Percentiles rank a stretch among this genome's conserved stretches.
Evolutionary conservation across 2,113 vertebrate species (phyloP).

Genomic region (Micronisus gabar): DNA sequence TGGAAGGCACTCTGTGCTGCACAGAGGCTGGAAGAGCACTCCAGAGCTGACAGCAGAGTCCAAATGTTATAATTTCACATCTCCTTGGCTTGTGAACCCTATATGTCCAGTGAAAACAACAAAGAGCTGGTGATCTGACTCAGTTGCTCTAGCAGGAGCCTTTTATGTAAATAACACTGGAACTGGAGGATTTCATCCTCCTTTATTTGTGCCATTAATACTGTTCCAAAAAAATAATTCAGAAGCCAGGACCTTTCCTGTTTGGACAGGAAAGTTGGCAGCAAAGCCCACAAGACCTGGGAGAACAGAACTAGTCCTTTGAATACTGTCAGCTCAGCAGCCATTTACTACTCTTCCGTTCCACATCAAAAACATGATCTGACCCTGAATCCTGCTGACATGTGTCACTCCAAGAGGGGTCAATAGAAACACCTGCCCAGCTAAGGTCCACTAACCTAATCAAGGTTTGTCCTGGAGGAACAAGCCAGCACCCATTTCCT

Average conservation of each 20-base stretch:
- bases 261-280: background rate
- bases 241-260: background rate
- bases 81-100: background rate
- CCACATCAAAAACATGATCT: background rate
- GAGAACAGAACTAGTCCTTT: background rate
- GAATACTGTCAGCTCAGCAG: background rate
- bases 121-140: background rate
- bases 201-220: background rate
- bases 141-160: background rate
- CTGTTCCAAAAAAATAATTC: background rate
- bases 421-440: background rate
- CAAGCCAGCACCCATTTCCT: background rate
- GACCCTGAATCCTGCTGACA: background rate
- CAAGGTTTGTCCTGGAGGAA: background rate
- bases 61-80: background rate
- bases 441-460: background rate
- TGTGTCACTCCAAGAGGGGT: background rate
- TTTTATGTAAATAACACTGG: background rate
- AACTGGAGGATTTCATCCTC: background rate
- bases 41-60: background rate
- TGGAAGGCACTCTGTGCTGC: background rate
- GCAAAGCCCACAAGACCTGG: background rate
- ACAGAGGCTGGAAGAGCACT: background rate
- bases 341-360: background rate
- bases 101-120: background rate